A percentile compares a stretch with the other conserved stretches of the same genome.
Conservation (phyloP, 2,797 vertebrate species). For the Euthynnus affinis region DNA sequence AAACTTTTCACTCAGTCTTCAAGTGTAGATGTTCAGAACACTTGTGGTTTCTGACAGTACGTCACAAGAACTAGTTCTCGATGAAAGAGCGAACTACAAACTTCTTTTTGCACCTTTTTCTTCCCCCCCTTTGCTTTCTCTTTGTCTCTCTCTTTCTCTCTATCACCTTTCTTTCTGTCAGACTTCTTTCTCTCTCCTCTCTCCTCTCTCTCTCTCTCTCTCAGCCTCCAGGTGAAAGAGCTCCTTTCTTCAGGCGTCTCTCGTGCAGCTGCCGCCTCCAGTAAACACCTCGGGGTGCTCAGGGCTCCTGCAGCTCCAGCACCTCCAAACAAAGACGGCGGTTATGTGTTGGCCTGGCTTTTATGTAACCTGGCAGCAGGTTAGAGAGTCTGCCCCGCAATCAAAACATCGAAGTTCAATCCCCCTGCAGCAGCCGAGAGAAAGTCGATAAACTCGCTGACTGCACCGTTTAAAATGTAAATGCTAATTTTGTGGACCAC, state of each 20-base stretch:
- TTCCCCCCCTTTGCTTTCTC: constrained; percentile 1
- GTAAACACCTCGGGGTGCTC: constrained; percentile 70
- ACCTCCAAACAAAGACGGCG: constrained; percentile 70
- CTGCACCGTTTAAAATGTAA: neutral
- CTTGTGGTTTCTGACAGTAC: too few species aligned
- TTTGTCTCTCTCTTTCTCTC: neutral
- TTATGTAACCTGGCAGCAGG: constrained; percentile 57
- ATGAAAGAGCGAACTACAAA: neutral
- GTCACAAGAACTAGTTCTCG: too few species aligned
- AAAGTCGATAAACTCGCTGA: neutral
- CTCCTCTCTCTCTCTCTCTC: neutral
- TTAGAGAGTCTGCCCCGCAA: constrained; percentile 42
- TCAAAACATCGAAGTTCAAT: constrained; percentile 48
- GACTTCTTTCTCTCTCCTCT: neutral
- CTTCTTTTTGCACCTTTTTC: neutral
- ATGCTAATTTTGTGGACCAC: neutral
- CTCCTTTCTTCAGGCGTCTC: constrained; percentile 66
- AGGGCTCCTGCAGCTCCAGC: constrained; percentile 54
- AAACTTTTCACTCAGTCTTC: too few species aligned
- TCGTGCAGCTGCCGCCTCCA: constrained; percentile 63
- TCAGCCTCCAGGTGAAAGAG: constrained; percentile 57
- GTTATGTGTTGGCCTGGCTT: constrained; percentile 62
- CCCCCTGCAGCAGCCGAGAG: neutral
- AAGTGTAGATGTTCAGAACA: too few species aligned
- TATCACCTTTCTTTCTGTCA: constrained; percentile 4